These are phyloP conservation scores for Crotalus viridis DNA, from an alignment of 2,113 vertebrate species.

Conservation along the genomic window DNA sequence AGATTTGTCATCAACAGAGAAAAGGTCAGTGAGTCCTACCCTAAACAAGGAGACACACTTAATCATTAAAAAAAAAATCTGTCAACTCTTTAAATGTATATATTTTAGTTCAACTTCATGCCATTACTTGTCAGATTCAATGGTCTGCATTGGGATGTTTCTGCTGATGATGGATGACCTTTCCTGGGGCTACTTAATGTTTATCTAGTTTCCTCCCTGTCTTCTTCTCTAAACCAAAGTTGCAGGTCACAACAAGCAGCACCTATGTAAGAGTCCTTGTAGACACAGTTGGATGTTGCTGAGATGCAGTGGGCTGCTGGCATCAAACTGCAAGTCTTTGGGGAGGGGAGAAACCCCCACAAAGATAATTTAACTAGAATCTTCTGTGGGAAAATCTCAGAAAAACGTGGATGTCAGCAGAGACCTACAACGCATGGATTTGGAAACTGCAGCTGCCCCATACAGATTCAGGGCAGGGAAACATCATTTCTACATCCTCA, in stretches of 20 bases:
- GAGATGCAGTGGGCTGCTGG: not conserved
- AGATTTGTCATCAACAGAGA: not conserved
- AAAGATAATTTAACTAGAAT: not conserved
- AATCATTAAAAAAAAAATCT: not conserved
- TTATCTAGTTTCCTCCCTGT: not conserved
- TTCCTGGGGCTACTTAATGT: conserved; percentile 21
- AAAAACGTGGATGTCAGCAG: not conserved
- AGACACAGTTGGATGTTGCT: not conserved
- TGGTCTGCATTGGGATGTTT: conserved; percentile 24
- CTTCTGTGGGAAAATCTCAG: not conserved
- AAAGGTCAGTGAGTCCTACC: not conserved
- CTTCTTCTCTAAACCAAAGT: not conserved
- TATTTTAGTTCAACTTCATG: conserved; percentile 27
- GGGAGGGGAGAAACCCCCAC: not conserved
- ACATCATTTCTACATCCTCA: not conserved
- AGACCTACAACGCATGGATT: not conserved
- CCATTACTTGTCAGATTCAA: conserved; percentile 19
- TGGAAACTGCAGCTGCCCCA: not conserved
- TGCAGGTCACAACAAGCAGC: not conserved
- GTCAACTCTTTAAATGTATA: conserved; percentile 20
- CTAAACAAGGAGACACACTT: not conserved
- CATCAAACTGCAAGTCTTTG: not conserved
- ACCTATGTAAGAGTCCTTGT: not conserved
- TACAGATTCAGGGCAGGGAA: not conserved
- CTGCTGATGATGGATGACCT: conserved; percentile 28